A percentile compares a stretch with the other conserved stretches of the same genome.
Evolutionary conservation across 2,113 vertebrate genomes (phyloP).

Genomic region (Bambusicola thoracicus): DNA sequence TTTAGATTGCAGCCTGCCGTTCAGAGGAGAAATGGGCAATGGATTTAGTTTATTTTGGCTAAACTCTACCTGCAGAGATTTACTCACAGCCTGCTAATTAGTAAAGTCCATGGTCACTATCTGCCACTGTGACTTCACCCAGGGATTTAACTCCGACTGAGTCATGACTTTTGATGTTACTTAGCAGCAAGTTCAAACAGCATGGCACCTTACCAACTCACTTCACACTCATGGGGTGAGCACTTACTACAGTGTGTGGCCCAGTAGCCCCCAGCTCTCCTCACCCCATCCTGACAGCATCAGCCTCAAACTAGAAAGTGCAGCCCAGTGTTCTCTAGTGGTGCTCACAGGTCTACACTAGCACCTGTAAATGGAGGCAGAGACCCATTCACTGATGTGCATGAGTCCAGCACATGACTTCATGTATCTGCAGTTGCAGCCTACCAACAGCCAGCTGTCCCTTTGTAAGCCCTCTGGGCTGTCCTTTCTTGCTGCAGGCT

Average conservation of each 20-base stretch:
- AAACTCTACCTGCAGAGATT: neutral
- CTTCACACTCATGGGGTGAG: neutral
- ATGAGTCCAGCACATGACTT: no score
- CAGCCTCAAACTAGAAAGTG: rapidly evolving
- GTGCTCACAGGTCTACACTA: neutral
- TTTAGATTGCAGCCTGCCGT: neutral
- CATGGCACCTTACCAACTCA: neutral
- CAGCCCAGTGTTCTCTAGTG: no score
- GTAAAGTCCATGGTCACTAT: rapidly evolving
- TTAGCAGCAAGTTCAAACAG: neutral
- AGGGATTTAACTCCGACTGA: neutral
- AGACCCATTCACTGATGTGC: rapidly evolving
- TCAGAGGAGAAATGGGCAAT: neutral
- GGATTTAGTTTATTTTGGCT: neutral
- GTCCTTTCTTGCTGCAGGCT: neutral
- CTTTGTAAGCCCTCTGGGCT: neutral
- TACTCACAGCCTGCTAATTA: neutral
- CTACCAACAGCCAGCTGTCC: no score
- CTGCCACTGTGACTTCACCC: neutral
- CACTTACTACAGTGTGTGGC: rapidly evolving
- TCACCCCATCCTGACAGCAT: rapidly evolving
- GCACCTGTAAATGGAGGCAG: rapidly evolving
- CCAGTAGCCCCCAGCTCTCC: neutral
- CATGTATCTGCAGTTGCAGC: neutral
- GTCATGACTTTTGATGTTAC: neutral